Conservation (phyloP, 2,888 invertebrate genomes). For the Apeira syringaria region DNA sequence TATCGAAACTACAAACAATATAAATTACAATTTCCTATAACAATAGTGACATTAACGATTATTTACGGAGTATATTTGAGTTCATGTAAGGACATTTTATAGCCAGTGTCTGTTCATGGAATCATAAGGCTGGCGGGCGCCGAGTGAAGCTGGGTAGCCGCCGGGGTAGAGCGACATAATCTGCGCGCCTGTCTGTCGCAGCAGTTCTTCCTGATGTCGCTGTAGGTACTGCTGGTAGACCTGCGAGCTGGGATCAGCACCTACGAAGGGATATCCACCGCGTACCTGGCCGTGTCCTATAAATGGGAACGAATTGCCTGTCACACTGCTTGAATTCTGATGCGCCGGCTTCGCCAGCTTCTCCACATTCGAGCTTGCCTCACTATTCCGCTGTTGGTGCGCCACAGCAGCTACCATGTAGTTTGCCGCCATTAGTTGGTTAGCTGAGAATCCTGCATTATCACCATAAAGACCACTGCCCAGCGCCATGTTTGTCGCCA, state of each 20-base stretch:
- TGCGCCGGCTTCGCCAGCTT: slow-evolving; percentile 76
- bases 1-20: slow-evolving; percentile 61
- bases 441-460: slow-evolving; percentile 86
- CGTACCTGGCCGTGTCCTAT: slow-evolving; percentile 84
- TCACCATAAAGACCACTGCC: slow-evolving; percentile 84
- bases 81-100: slow-evolving; percentile 47
- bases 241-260: slow-evolving; percentile 85
- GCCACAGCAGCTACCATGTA: slow-evolving; percentile 78
- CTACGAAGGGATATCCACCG: slow-evolving; percentile 85
- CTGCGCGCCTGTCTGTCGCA: slow-evolving; percentile 83
- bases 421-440: slow-evolving; percentile 83
- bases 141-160: slow-evolving; percentile 84
- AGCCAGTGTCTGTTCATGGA: slow-evolving; percentile 88
- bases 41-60: slow-evolving; percentile 59
- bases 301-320: slow-evolving; percentile 82
- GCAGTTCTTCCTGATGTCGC: slow-evolving; percentile 84
- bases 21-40: slow-evolving; percentile 68
- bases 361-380: slow-evolving; percentile 48
- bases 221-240: slow-evolving; percentile 90
- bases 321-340: slow-evolving; percentile 62
- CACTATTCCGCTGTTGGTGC: slow-evolving; percentile 67
- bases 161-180: slow-evolving; percentile 87
- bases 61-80: slow-evolving; percentile 35
- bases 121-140: slow-evolving; percentile 89
- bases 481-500: slow-evolving; percentile 83